Conservation (phyloP, 1,140 invertebrate species). For the Batillaria attramentaria region DNA sequence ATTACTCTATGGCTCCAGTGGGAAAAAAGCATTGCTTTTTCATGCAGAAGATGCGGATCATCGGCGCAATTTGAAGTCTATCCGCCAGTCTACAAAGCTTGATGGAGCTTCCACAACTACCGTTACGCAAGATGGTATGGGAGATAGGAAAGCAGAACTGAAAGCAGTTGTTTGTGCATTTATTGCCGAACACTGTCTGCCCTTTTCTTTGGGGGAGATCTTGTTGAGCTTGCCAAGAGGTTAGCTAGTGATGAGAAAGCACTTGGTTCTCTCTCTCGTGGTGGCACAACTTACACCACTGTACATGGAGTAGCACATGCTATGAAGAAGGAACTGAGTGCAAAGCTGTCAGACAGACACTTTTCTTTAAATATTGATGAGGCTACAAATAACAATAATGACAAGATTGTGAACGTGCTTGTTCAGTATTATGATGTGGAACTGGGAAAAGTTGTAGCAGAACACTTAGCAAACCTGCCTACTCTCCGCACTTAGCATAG, state of each 20-base stretch:
- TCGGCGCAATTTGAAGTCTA: not conserved
- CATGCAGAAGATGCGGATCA: slow-evolving; percentile 14
- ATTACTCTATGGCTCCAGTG: not conserved
- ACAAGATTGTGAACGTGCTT: slow-evolving; percentile 38
- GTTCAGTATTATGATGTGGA: slow-evolving; percentile 36
- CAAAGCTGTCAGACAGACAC: slow-evolving; percentile 21
- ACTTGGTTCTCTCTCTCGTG: slow-evolving; percentile 27
- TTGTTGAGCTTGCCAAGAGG: slow-evolving; percentile 25
- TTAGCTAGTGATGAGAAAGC: slow-evolving; percentile 23
- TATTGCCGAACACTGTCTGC: not conserved
- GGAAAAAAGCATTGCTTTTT: slow-evolving; percentile 5
- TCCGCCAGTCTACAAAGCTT: slow-evolving; percentile 2
- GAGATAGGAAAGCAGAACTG: slow-evolving; percentile 11
- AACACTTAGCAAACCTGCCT: too few relatives aligned
- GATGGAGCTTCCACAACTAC: not conserved
- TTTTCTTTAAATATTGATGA: slow-evolving; percentile 42
- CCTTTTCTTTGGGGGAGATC: not conserved
- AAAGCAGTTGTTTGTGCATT: not conserved
- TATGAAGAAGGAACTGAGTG: slow-evolving; percentile 32
- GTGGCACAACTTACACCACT: slow-evolving; percentile 31
- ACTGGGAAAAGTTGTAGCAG: not conserved
- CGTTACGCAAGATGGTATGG: not conserved
- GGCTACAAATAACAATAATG: slow-evolving; percentile 39
- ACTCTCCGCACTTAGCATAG: too few relatives aligned
- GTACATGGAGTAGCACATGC: slow-evolving; percentile 28